Evolutionary conservation across 2,797 vertebrate species (phyloP), one percentile per base, ranked within the genome.

Genomic region (Geotrypetes seraphini): DNA sequence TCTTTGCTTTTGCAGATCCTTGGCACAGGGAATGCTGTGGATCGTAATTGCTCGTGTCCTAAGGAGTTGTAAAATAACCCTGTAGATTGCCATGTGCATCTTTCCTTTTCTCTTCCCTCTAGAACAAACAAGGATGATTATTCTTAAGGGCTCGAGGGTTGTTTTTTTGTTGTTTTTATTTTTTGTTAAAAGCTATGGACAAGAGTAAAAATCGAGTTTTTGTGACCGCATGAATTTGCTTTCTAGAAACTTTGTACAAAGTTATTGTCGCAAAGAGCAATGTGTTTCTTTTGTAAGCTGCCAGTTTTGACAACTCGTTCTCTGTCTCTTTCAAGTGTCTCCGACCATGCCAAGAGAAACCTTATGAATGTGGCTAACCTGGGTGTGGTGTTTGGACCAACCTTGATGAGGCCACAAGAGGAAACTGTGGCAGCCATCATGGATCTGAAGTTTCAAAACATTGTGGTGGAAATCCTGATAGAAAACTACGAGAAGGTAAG

Each of bases 371-470:
- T 97, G 47, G 91, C 95, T 12, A 99, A 99, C 60, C 76, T 99
- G 58, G 96, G 94, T 8, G 95, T 99, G 39, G 92, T 97, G 36
- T 99, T 99, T 41, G 96, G 96, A 43, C 96, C 96, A 32, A 97
- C 94, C 1, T 76, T 99, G 59, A 97, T 99, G 96, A 84, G 92
- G 60, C 90, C 95, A 0, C 89, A 95, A 69, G 92, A 98, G 62
- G 94, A 98, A 53, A 96, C 92, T 0, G 95, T 99, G 5, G 96
- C 96, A 9, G 95, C 89, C 72, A 93, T 99, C 60, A 97, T 99
- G 93, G 96, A 99, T 62, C 77, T 99, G 16, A 99, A 99, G 63
- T 99, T 99, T 69, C 96, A 99, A 72, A 99, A 99, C 64, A 99
- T 98, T 3, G 92, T 99, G 0, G 91, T 99, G 25, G 96, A 99